A percentile compares a stretch with the other conserved stretches of the same genome.
Conservation (phyloP, 2,888 invertebrate species). For the Zaprionus obscuricornis region DNA sequence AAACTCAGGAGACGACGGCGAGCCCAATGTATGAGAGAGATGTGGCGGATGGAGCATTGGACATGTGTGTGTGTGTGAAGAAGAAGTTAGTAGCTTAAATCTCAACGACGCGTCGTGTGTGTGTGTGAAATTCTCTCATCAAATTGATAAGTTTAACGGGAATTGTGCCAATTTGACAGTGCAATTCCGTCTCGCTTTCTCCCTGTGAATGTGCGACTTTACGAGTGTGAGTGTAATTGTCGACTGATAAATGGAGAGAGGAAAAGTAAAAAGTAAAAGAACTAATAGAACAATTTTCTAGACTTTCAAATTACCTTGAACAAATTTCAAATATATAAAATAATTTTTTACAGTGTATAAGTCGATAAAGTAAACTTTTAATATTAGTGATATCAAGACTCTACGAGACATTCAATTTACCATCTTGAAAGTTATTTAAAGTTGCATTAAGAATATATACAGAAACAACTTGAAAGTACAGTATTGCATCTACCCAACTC, state of each 20-base stretch:
- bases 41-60: background rate
- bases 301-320: slow-evolving; percentile 3
- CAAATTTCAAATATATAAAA: too few species aligned
- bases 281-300: too few species aligned
- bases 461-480: too few species aligned
- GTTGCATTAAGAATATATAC: too few species aligned
- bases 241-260: slow-evolving; percentile 36
- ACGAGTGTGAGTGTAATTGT: slow-evolving; percentile 49
- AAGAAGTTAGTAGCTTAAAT: background rate
- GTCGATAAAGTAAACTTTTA: too few species aligned
- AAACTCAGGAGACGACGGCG: slow-evolving; percentile 28
- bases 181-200: too few species aligned
- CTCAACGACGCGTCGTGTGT: slow-evolving; percentile 11
- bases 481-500: background rate
- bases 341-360: too few species aligned
- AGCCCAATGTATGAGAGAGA: background rate
- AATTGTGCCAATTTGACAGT: slow-evolving; percentile 74
- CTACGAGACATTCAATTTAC: too few species aligned
- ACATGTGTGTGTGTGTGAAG: background rate
- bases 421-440: too few species aligned
- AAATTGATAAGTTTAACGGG: slow-evolving; percentile 76
- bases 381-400: too few species aligned
- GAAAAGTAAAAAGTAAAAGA: background rate
- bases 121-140: slow-evolving; percentile 54
- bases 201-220: slow-evolving; percentile 10